Evolutionary conservation across 1,140 invertebrate genomes (phyloP).

Genomic region (Pentalonia nigronervosa): DNA sequence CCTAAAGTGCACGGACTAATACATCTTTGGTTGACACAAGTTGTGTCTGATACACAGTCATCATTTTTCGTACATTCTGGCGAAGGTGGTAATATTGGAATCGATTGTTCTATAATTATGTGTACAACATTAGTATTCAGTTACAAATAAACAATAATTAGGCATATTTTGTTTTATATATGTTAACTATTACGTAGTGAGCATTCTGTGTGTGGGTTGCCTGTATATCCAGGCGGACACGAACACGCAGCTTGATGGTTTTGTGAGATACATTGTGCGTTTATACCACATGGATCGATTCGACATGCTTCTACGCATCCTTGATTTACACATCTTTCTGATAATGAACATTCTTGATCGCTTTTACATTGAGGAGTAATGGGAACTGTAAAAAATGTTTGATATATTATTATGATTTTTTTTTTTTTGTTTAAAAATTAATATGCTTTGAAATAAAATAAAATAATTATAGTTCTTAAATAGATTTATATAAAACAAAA

Average conservation of each 20-base stretch:
- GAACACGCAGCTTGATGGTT: slow-evolving; percentile 79
- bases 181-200: slow-evolving; percentile 62
- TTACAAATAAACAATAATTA: neutral
- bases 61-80: slow-evolving; percentile 78
- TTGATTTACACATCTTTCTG: slow-evolving; percentile 77
- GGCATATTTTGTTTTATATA: neutral
- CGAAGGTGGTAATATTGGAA: slow-evolving; percentile 65
- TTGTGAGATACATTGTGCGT: slow-evolving; percentile 80
- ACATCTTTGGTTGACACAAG: slow-evolving; percentile 79
- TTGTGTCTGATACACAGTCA: slow-evolving; percentile 77
- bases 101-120: slow-evolving; percentile 63
- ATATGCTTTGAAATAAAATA: neutral
- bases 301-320: slow-evolving; percentile 82
- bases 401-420: neutral
- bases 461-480: neutral
- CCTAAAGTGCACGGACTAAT: slow-evolving; percentile 77
- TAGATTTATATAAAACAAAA: neutral
- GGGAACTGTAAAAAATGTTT: slow-evolving; percentile 19
- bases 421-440: neutral
- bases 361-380: slow-evolving; percentile 67
- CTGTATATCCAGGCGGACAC: slow-evolving; percentile 80
- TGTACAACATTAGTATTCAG: neutral
- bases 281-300: slow-evolving; percentile 79
- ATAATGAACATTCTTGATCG: slow-evolving; percentile 76
- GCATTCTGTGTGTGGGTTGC: slow-evolving; percentile 85